These are phyloP conservation scores for Diplazon laetatorius DNA, from an alignment of 2,888 invertebrate genomes.

Conservation along the genomic window DNA sequence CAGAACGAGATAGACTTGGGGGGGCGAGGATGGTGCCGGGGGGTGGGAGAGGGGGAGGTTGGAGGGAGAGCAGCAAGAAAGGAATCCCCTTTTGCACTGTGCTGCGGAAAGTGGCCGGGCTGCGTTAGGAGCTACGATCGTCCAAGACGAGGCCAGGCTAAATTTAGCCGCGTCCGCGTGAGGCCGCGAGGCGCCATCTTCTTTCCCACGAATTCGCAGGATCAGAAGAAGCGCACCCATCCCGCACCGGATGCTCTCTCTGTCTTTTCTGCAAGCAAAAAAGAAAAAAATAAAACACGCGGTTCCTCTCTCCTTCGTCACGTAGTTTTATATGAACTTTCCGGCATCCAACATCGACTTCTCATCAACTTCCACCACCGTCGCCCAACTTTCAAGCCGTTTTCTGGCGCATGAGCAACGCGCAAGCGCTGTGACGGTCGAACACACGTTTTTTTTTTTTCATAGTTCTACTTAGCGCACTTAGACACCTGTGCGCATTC, in stretches of 20 bases:
- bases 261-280: slow-evolving; percentile 52
- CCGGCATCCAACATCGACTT: no score
- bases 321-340: slow-evolving; percentile 60
- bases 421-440: no score
- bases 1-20: slow-evolving; percentile 31
- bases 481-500: slow-evolving; percentile 48
- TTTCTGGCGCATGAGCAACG: no score
- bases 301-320: slow-evolving; percentile 58
- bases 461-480: slow-evolving; percentile 42
- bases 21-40: no score
- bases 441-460: no score
- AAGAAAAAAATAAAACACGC: no score
- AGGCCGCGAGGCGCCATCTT: slow-evolving; percentile 54
- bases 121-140: slow-evolving; percentile 36
- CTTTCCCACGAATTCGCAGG: slow-evolving; percentile 63
- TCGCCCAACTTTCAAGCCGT: no score
- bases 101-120: slow-evolving; percentile 27
- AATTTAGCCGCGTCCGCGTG: slow-evolving; percentile 64
- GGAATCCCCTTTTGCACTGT: slow-evolving; percentile 41
- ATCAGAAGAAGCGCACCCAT: slow-evolving; percentile 59
- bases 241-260: slow-evolving; percentile 40
- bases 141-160: slow-evolving; percentile 60
- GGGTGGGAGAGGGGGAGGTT: slow-evolving; percentile 30
- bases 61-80: slow-evolving; percentile 12
- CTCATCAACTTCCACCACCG: no score